These are phyloP conservation scores for Eubasilissa splendida DNA, from an alignment of 2,888 invertebrate species.

Conservation along the genomic window DNA sequence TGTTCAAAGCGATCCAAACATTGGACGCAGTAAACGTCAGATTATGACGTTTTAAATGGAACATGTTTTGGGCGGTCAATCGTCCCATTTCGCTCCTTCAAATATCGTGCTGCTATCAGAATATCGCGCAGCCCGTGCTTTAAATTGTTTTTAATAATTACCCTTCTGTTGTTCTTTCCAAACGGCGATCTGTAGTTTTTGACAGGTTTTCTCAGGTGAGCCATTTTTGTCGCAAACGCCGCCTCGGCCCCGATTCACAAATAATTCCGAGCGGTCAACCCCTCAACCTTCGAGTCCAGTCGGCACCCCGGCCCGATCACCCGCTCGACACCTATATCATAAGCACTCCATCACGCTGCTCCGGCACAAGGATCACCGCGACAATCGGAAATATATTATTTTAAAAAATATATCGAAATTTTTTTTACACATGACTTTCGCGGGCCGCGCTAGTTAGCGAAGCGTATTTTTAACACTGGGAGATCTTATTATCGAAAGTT, in stretches of 20 bases:
- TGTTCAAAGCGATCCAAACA: background rate
- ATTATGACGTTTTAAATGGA: conserved; percentile 1
- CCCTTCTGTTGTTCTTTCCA: conserved; percentile 54
- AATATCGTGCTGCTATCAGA: background rate
- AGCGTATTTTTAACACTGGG: conserved; percentile 51
- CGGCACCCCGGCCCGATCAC: background rate
- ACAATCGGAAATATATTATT: background rate
- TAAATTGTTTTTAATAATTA: conserved; percentile 7
- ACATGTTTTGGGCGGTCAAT: conserved; percentile 14
- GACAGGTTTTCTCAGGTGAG: conserved; percentile 56
- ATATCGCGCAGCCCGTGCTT: too few relatives aligned
- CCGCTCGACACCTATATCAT: background rate
- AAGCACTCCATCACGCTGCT: background rate
- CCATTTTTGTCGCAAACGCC: conserved; percentile 47
- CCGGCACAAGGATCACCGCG: background rate
- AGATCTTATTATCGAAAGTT: conserved; percentile 42
- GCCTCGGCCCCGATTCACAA: conserved; percentile 2
- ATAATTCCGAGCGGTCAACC: background rate
- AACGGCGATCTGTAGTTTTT: conserved; percentile 56
- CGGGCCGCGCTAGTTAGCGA: conserved; percentile 14
- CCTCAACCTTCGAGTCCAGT: background rate
- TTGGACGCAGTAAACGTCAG: conserved; percentile 1
- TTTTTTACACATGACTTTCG: conserved; percentile 33
- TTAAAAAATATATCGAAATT: conserved; percentile 27
- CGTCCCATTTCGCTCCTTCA: too few relatives aligned